Evolutionary conservation across 2,888 invertebrate genomes (phyloP).

Genomic region (Andrena flavipes): DNA sequence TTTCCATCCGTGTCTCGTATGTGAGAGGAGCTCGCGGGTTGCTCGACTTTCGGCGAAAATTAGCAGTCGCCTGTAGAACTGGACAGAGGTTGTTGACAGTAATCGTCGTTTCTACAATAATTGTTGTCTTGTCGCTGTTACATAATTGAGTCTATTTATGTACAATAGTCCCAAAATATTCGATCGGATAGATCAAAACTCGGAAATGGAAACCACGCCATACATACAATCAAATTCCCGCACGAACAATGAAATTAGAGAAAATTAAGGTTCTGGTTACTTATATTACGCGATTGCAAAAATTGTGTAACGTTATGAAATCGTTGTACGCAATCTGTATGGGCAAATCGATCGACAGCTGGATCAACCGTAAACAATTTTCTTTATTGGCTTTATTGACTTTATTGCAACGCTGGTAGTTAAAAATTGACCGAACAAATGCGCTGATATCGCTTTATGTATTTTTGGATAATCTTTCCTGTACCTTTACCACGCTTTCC

Average conservation of each 20-base stretch:
- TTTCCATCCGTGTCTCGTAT: slow-evolving; percentile 10
- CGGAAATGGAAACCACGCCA: slow-evolving; percentile 41
- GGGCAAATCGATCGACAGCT: slow-evolving; percentile 48
- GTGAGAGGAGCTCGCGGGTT: slow-evolving; percentile 61
- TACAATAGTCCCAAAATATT: slow-evolving; percentile 77
- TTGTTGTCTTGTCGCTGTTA: slow-evolving; percentile 77
- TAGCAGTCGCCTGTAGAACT: slow-evolving; percentile 28
- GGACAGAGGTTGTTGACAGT: slow-evolving; percentile 10
- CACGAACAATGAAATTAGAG: slow-evolving; percentile 28
- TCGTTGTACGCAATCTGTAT: slow-evolving; percentile 51
- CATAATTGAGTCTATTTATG: slow-evolving; percentile 78
- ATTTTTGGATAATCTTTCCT: too few species aligned
- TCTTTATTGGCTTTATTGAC: slow-evolving; percentile 39
- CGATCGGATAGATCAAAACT: slow-evolving; percentile 56
- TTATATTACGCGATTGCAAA: slow-evolving; percentile 52
- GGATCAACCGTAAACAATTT: slow-evolving; percentile 39
- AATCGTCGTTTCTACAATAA: slow-evolving; percentile 82
- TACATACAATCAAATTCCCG: slow-evolving; percentile 37
- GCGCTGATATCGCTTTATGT: too few species aligned
- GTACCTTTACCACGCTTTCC: not conserved
- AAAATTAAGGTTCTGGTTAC: slow-evolving; percentile 23
- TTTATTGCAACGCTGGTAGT: slow-evolving; percentile 16
- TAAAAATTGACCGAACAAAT: too few species aligned
- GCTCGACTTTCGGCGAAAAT: slow-evolving; percentile 70
- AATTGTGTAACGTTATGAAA: slow-evolving; percentile 59